These are phyloP conservation scores for Hemichromis elongatus DNA, from an alignment of 2,113 vertebrate species.

Conservation along the genomic window DNA sequence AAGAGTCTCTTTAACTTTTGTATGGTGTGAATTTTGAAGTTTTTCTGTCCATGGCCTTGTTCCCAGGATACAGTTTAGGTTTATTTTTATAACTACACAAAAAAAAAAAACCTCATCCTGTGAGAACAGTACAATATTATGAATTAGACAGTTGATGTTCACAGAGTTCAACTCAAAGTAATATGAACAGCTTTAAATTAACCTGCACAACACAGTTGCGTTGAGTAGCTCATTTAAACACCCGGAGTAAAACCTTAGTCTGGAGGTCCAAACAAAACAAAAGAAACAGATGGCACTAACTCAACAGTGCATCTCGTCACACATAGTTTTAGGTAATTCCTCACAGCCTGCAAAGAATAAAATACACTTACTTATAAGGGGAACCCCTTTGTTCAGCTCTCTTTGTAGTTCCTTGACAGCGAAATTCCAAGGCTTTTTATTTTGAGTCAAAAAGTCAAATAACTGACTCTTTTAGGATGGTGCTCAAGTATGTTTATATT, in stretches of 20 bases:
- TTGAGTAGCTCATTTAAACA: neutral
- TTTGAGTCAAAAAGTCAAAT: neutral
- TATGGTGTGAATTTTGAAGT: neutral
- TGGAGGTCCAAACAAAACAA: neutral
- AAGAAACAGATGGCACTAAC: neutral
- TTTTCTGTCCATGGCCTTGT: neutral
- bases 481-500: neutral
- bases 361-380: neutral
- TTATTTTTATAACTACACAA: neutral
- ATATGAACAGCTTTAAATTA: neutral
- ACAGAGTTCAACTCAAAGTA: neutral
- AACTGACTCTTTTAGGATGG: neutral
- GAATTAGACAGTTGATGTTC: neutral
- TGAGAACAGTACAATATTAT: neutral
- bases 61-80: neutral
- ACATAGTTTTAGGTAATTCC: neutral
- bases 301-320: neutral
- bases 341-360: neutral
- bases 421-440: neutral
- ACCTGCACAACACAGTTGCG: neutral
- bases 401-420: neutral
- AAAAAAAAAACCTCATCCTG: neutral
- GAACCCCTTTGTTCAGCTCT: neutral
- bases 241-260: neutral
- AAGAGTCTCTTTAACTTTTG: neutral